Percentiles rank a stretch among this genome's conserved stretches.
phyloP scores from a whole-genome alignment of 1,140 invertebrate species.

The Sinonovacula constricta region DNA sequence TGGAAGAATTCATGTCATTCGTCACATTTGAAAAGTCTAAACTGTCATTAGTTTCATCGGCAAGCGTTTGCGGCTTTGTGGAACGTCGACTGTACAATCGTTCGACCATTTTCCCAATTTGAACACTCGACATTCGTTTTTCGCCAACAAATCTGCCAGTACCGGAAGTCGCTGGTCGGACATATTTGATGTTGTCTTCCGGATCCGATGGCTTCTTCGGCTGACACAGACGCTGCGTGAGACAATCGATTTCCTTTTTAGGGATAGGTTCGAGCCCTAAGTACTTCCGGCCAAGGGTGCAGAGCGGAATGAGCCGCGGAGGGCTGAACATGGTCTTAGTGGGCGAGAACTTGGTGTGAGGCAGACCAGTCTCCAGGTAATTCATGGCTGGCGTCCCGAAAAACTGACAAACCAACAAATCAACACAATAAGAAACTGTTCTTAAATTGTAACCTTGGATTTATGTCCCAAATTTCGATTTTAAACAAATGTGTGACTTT shows the following conservation, averaged over 20 bases:
- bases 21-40: conserved; percentile 30
- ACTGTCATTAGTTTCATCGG: conserved; percentile 5
- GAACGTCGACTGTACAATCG: conserved; percentile 17
- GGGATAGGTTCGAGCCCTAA: conserved; percentile 24
- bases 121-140: conserved; percentile 30
- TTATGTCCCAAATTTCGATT: too few relatives aligned
- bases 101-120: conserved; percentile 39
- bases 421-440: too few relatives aligned
- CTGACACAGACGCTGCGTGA: conserved; percentile 18
- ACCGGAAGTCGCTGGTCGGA: not conserved
- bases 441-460: too few relatives aligned
- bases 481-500: too few relatives aligned
- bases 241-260: conserved; percentile 2
- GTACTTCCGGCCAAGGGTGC: conserved; percentile 29
- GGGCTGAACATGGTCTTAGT: conserved; percentile 29
- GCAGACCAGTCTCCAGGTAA: conserved; percentile 34
- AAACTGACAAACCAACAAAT: too few relatives aligned
- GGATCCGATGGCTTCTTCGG: conserved; percentile 24
- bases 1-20: not conserved
- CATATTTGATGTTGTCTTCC: not conserved
- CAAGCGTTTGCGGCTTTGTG: conserved; percentile 22
- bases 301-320: conserved; percentile 30
- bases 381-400: too few relatives aligned
- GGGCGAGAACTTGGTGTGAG: conserved; percentile 21
- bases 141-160: conserved; percentile 37